Percentiles rank a stretch among this genome's conserved stretches.
phyloP scores from a whole-genome alignment of 2,113 vertebrate species.

The Dryoscopus gambensis region DNA sequence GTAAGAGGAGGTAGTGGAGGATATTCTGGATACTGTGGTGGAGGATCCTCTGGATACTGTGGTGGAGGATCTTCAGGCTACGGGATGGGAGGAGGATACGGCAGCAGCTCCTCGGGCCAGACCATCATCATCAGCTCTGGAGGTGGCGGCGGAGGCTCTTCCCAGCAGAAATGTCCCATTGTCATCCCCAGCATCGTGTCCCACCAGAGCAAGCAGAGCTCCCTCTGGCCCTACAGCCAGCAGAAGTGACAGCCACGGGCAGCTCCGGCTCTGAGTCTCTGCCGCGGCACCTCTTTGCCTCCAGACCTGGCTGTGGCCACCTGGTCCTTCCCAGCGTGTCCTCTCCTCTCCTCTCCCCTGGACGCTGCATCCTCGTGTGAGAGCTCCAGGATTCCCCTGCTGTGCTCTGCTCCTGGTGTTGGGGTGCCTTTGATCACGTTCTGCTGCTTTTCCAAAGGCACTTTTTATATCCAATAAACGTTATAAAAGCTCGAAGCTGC shows the following conservation, averaged over 20 bases:
- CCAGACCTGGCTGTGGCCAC: neutral
- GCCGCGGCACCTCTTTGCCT: neutral
- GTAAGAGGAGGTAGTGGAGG: neutral
- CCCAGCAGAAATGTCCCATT: slow-evolving; percentile 14
- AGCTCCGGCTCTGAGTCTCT: accelerated
- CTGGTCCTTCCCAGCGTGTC: accelerated
- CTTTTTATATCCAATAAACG: neutral
- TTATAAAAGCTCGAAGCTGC: neutral
- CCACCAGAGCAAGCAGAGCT: slow-evolving; percentile 15
- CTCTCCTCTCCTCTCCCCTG: neutral
- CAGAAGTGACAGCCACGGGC: neutral
- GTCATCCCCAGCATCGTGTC: neutral
- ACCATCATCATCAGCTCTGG: slow-evolving; percentile 1
- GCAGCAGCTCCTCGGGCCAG: neutral
- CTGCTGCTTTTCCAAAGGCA: neutral
- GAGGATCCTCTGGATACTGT: neutral
- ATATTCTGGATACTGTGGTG: neutral
- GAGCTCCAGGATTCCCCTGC: neutral
- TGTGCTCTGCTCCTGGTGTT: neutral
- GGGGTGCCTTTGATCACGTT: neutral
- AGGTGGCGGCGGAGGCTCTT: neutral
- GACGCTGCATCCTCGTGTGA: accelerated
- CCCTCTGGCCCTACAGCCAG: neutral
- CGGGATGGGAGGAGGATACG: neutral
- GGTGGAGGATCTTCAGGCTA: neutral